These are phyloP conservation scores for Cavia porcellus DNA, from an alignment of 2,113 vertebrate genomes.

Conservation along the genomic window DNA sequence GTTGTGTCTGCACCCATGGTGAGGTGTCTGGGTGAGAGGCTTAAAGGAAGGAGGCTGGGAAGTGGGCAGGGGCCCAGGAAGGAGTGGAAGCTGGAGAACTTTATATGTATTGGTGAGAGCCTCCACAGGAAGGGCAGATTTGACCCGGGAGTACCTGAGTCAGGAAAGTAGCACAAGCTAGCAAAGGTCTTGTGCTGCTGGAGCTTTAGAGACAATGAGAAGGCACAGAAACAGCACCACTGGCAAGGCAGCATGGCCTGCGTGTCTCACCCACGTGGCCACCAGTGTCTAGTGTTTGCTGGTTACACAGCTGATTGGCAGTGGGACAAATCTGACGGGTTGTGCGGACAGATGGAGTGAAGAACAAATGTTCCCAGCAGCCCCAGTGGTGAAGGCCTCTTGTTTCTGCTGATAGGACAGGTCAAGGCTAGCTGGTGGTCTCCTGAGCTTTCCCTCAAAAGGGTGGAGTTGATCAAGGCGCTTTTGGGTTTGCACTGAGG, in stretches of 20 bases:
- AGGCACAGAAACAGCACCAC: not conserved
- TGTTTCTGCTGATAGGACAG: not conserved
- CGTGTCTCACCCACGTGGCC: not conserved
- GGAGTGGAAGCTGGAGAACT: not conserved
- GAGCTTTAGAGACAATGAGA: not conserved
- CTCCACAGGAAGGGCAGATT: not conserved
- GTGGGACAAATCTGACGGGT: not conserved
- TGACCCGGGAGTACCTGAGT: not conserved
- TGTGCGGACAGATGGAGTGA: not conserved
- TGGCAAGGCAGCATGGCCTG: not conserved
- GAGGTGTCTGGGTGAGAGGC: not conserved
- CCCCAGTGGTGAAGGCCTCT: not conserved
- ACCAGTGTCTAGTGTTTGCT: not conserved
- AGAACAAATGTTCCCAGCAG: not conserved
- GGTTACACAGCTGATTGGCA: not conserved
- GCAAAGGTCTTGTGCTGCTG: not conserved
- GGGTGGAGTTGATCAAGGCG: not conserved
- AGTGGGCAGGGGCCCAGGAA: not conserved
- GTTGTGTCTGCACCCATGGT: not conserved
- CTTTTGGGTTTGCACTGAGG: not conserved
- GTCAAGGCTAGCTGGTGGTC: not conserved
- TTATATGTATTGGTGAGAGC: not conserved
- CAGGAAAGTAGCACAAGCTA: not conserved
- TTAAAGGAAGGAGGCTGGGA: not conserved
- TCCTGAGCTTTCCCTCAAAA: not conserved